Evolutionary conservation across 2,797 vertebrate species (phyloP).

Genomic region (Coendou prehensilis): DNA sequence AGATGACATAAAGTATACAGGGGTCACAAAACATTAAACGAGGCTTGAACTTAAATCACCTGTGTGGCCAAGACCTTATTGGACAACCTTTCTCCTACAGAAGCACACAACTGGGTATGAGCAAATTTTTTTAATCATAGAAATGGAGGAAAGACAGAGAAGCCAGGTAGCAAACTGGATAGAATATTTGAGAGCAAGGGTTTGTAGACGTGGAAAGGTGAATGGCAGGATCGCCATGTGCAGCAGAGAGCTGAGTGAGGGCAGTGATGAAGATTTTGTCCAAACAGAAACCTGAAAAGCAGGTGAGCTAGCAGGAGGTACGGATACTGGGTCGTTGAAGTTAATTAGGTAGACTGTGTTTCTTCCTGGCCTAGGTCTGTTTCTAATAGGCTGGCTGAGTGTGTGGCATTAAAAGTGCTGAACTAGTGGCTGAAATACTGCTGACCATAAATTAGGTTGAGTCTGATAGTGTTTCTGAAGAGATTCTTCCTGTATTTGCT

Average conservation of each 20-base stretch:
- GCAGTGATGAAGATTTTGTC: not conserved
- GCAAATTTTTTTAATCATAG: not conserved
- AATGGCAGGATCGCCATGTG: not conserved
- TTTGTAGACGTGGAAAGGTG: not conserved
- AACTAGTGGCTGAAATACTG: not conserved
- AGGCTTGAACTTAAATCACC: not conserved
- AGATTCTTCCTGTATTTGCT: not conserved
- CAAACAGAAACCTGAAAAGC: conserved; percentile 40
- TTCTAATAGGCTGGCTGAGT: not conserved
- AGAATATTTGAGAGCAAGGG: not conserved
- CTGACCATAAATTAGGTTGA: not conserved
- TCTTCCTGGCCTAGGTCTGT: not conserved
- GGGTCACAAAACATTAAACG: conserved; percentile 3
- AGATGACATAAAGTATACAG: not conserved
- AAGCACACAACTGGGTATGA: not conserved
- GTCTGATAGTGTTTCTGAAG: not conserved
- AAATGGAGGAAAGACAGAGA: not conserved
- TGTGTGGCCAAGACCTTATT: not conserved
- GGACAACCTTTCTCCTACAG: not conserved
- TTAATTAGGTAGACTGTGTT: conserved; percentile 10
- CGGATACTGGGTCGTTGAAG: not conserved
- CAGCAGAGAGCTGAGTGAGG: not conserved
- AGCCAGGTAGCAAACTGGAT: not conserved
- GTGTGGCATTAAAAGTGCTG: not conserved
- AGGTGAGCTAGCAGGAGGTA: not conserved